phyloP scores from a whole-genome alignment of 2,113 vertebrate genomes.

The Elaphurus davidianus region DNA sequence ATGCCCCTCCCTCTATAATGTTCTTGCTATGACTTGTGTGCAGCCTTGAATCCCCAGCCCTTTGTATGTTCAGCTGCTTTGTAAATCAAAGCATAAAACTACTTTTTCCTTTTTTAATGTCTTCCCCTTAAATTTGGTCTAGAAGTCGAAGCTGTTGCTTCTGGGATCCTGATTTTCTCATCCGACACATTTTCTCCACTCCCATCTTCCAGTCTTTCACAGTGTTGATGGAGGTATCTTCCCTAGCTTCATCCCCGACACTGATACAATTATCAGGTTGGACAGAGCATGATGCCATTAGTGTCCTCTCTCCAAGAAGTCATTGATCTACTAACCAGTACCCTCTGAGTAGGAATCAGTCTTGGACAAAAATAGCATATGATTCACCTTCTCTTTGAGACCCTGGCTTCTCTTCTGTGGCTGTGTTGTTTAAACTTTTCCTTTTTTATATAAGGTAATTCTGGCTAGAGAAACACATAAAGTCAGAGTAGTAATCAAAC shows the following conservation, averaged over 20 bases:
- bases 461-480: background rate
- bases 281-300: background rate
- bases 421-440: background rate
- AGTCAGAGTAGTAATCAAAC: background rate
- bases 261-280: background rate
- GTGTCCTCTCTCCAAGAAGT: background rate
- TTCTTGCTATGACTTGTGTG: background rate
- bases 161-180: background rate
- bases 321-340: background rate
- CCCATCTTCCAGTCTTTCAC: background rate
- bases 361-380: background rate
- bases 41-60: background rate
- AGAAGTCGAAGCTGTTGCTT: background rate
- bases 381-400: background rate
- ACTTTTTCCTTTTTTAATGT: background rate
- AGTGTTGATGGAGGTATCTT: background rate
- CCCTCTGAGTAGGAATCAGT: background rate
- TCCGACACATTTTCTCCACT: background rate
- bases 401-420: background rate
- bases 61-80: background rate
- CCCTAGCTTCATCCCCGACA: background rate
- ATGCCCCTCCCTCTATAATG: background rate
- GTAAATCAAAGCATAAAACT: background rate
- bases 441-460: background rate
- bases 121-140: background rate